Evolutionary conservation across 2,113 vertebrate genomes (phyloP).

Genomic region (Zonotrichia leucophrys): DNA sequence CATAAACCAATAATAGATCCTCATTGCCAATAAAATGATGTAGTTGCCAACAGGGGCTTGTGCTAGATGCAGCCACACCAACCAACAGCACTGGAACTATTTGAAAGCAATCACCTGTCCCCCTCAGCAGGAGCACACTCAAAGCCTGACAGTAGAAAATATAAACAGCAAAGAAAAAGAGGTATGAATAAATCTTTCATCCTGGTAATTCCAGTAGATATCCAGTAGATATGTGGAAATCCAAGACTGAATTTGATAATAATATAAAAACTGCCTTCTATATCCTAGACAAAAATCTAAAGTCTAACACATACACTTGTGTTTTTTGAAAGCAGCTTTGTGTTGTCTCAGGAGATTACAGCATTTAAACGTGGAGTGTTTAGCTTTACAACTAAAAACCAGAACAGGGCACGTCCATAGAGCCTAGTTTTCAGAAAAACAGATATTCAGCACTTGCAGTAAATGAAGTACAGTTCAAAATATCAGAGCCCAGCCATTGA

Average conservation of each 20-base stretch:
- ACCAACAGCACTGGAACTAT: neutral
- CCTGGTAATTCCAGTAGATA: neutral
- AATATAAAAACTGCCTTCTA: neutral
- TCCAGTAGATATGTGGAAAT: neutral
- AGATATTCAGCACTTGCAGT: neutral
- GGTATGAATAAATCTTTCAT: neutral
- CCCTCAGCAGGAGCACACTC: neutral
- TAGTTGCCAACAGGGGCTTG: neutral
- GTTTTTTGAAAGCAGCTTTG: neutral
- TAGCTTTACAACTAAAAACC: conserved; percentile 10
- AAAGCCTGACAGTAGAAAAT: neutral
- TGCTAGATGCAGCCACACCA: neutral
- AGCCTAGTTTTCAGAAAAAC: neutral
- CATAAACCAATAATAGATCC: neutral
- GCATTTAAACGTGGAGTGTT: neutral
- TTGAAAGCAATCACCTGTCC: neutral
- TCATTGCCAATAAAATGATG: neutral
- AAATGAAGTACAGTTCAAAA: neutral
- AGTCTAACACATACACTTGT: neutral
- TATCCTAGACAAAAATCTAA: neutral
- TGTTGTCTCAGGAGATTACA: neutral
- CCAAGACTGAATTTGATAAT: neutral
- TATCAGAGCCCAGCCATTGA: neutral
- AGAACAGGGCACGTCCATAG: neutral
- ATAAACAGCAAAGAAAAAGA: neutral